These are phyloP conservation scores for Telmatochromis bifrenatus DNA, from an alignment of 2,113 vertebrate genomes.

Conservation along the genomic window DNA sequence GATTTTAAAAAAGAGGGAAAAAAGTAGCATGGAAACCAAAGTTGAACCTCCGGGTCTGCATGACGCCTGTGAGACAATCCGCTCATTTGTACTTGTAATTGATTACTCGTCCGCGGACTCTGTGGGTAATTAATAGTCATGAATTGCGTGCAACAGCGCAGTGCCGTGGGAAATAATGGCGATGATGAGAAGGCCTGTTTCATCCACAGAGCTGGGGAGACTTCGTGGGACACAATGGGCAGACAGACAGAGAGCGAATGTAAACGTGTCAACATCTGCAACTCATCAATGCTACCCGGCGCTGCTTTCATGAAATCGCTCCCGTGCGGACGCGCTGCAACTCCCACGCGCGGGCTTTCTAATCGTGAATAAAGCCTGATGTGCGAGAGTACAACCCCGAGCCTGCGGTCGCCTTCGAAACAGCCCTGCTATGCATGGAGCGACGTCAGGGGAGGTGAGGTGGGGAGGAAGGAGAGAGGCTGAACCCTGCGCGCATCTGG, in stretches of 20 bases:
- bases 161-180: background rate
- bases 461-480: background rate
- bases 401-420: background rate
- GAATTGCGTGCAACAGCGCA: background rate
- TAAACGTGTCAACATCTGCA: constrained; percentile 79
- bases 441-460: background rate
- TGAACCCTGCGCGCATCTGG: constrained; percentile 51
- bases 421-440: background rate
- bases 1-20: rapidly evolving
- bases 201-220: background rate
- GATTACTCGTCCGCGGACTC: background rate
- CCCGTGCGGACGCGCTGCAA: background rate
- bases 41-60: background rate
- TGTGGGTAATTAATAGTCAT: background rate
- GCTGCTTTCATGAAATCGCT: background rate
- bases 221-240: background rate
- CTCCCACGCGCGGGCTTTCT: constrained; percentile 17
- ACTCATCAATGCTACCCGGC: constrained; percentile 56
- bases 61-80: background rate
- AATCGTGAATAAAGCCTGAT: background rate
- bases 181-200: background rate
- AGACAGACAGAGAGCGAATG: constrained; percentile 34
- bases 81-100: background rate
- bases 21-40: background rate
- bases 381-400: background rate